Percentiles rank a stretch among this genome's conserved stretches.
These are phyloP conservation scores for Drosophila malerkotliana DNA, from an alignment of 1,140 invertebrate species.

Conservation along the genomic window DNA sequence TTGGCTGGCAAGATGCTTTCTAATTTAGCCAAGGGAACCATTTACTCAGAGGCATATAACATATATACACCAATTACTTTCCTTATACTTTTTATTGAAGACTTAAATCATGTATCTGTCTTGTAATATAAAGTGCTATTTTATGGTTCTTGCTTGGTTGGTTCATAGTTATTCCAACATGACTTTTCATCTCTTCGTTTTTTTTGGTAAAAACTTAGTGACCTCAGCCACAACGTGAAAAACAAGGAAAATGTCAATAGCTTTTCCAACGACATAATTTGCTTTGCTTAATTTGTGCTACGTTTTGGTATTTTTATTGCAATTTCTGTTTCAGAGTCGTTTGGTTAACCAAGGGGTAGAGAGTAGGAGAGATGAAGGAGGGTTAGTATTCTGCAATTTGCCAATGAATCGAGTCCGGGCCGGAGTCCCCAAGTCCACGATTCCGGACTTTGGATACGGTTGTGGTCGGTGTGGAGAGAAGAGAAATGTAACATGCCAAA, in stretches of 20 bases:
- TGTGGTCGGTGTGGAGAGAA: constrained; percentile 54
- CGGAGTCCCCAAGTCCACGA: not conserved
- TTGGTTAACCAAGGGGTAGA: constrained; percentile 19
- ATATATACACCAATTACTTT: not conserved
- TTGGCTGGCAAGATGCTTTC: constrained; percentile 15
- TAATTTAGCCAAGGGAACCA: constrained; percentile 16
- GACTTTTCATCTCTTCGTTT: not conserved
- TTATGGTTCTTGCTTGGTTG: not conserved
- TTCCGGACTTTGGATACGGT: constrained; percentile 22
- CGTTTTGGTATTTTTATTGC: constrained; percentile 79
- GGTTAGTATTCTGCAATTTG: constrained; percentile 33
- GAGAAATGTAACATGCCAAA: constrained; percentile 78
- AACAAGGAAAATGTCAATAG: constrained; percentile 68
- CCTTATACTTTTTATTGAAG: not conserved
- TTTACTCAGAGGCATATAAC: not conserved
- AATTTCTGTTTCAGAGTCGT: constrained; percentile 65
- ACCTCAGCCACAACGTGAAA: constrained; percentile 47
- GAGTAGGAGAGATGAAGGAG: not conserved
- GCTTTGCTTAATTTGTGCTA: constrained; percentile 77
- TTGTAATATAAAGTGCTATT: constrained; percentile 1
- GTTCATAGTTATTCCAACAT: too few species aligned
- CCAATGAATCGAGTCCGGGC: constrained; percentile 32
- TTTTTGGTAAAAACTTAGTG: constrained; percentile 15
- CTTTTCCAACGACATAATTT: constrained; percentile 70
- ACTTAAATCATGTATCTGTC: constrained; percentile 4